phyloP scores from a whole-genome alignment of 35 echinoderm and acorn worm species.

The Heliocidaris erythrogramma region DNA sequence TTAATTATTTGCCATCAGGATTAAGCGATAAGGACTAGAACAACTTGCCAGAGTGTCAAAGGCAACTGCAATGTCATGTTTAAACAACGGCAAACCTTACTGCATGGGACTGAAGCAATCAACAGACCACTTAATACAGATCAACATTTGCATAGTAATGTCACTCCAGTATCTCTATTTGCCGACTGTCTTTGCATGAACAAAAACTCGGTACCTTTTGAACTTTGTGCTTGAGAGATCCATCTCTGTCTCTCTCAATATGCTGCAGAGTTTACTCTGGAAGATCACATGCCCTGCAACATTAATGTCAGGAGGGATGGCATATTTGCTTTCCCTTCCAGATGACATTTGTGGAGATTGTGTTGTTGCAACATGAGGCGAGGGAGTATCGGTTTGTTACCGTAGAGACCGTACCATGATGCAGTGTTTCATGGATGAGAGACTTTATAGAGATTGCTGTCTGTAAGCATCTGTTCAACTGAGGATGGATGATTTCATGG shows the following conservation, averaged over 20 bases:
- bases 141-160: not conserved
- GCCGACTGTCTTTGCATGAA: not conserved
- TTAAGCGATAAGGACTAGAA: not conserved
- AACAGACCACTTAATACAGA: not conserved
- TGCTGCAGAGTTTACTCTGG: not conserved
- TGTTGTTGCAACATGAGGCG: not conserved
- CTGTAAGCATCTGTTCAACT: not conserved
- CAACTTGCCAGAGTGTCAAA: not conserved
- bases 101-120: not conserved
- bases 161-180: not conserved
- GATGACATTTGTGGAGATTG: not conserved
- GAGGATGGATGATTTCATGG: not conserved
- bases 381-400: not conserved
- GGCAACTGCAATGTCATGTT: not conserved
- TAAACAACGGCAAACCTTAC: not conserved
- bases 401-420: not conserved
- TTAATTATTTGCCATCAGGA: not conserved
- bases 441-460: not conserved
- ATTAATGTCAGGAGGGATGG: constrained; percentile 8
- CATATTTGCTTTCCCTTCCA: not conserved
- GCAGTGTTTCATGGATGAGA: not conserved
- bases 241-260: not conserved
- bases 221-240: not conserved
- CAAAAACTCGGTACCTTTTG: not conserved
- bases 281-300: not conserved